Percentiles rank a stretch among this genome's conserved stretches.
Conservation (phyloP, 2,888 invertebrate species). For the Entomobrya proxima region DNA sequence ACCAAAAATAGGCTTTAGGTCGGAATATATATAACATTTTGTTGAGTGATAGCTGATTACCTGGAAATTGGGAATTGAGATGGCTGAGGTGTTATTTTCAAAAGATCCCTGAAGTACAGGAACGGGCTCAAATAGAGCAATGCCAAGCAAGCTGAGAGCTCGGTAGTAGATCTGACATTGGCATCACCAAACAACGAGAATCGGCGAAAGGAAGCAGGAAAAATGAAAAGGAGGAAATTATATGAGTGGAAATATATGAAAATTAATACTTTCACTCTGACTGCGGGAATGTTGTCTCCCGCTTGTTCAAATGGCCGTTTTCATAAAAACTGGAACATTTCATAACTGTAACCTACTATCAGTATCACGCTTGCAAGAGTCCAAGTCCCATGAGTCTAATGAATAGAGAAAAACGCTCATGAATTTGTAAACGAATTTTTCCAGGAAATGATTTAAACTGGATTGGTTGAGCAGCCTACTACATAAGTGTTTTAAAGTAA, state of each 20-base stretch:
- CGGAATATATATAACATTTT: neutral
- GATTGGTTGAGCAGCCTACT: neutral
- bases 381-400: conserved; percentile 17
- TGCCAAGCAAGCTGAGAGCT: neutral
- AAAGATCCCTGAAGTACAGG: neutral
- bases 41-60: conserved; percentile 41
- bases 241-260: conserved; percentile 15
- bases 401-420: conserved; percentile 30
- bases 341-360: neutral
- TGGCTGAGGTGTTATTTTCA: neutral
- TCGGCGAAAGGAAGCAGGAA: conserved; percentile 1
- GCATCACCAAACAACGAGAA: neutral
- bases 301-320: neutral
- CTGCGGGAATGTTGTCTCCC: neutral
- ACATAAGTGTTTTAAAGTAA: neutral
- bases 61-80: conserved; percentile 37
- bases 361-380: neutral
- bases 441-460: neutral
- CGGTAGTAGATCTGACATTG: neutral
- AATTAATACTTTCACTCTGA: conserved; percentile 32
- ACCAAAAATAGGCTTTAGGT: neutral
- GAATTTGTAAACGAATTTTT: conserved; percentile 36
- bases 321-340: neutral
- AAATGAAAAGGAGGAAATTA: conserved; percentile 28
- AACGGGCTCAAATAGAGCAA: neutral